Conservation (phyloP, 2,797 vertebrate species). For the Erethizon dorsatum region DNA sequence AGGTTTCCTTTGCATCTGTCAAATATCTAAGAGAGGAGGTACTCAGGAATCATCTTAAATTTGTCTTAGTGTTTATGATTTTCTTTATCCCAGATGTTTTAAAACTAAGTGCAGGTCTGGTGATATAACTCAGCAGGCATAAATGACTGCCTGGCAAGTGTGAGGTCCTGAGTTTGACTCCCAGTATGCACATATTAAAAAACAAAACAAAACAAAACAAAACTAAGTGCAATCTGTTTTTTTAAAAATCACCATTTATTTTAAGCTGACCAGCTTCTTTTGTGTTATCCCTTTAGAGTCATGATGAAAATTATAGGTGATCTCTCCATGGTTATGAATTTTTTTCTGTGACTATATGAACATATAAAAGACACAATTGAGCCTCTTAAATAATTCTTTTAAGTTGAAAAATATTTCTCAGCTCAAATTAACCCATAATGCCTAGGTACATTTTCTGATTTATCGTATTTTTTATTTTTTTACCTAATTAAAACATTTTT, state of each 20-base stretch:
- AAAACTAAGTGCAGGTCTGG: not conserved
- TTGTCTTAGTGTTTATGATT: not conserved
- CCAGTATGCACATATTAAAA: no score
- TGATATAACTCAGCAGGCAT: no score
- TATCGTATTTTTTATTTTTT: not conserved
- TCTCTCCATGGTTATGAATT: not conserved
- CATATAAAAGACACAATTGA: not conserved
- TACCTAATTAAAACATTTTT: not conserved
- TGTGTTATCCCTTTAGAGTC: not conserved
- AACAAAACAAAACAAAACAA: no score
- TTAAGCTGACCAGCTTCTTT: not conserved
- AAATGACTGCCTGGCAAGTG: no score
- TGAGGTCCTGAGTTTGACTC: no score
- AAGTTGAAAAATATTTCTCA: not conserved
- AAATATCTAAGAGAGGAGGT: no score
- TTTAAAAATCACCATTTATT: not conserved
- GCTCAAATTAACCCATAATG: not conserved
- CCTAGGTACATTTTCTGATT: not conserved
- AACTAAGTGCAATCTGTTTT: no score
- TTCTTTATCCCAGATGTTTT: not conserved
- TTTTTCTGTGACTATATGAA: not conserved
- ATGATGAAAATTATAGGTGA: not conserved
- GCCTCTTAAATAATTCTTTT: not conserved
- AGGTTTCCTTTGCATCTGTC: not conserved
- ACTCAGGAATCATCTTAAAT: not conserved